A percentile compares a stretch with the other conserved stretches of the same genome.
These are phyloP conservation scores for Girardinus metallicus DNA, from an alignment of 2,797 vertebrate species.

Conservation along the genomic window DNA sequence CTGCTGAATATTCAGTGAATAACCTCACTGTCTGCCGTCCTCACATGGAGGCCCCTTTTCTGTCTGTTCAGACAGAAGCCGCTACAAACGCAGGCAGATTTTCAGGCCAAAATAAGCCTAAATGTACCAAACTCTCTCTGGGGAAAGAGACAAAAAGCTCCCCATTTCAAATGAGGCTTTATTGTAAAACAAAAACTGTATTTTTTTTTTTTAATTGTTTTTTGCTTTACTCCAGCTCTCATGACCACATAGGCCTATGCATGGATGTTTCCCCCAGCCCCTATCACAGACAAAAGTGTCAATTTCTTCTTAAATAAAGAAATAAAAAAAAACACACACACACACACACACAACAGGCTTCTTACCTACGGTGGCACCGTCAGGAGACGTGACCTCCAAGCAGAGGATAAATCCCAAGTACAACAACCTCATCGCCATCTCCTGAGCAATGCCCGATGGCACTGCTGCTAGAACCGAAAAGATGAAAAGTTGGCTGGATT, in stretches of 20 bases:
- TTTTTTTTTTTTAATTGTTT: conserved; percentile 24
- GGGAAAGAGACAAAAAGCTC: conserved; percentile 11
- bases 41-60: conserved; percentile 53
- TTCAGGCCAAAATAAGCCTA: conserved; percentile 39
- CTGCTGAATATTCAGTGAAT: conserved; percentile 64
- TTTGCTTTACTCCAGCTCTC: conserved; percentile 42
- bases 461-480: conserved; percentile 69
- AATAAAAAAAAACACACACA: conserved; percentile 18
- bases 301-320: conserved; percentile 51
- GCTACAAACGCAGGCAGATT: conserved; percentile 35
- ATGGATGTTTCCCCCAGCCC: conserved; percentile 51
- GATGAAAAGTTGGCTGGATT: conserved; percentile 74
- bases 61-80: conserved; percentile 57
- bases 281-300: conserved; percentile 43
- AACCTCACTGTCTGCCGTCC: conserved; percentile 56
- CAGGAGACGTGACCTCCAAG: conserved; percentile 71
- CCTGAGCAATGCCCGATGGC: conserved; percentile 77
- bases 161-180: conserved; percentile 5
- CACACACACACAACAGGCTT: conserved; percentile 60
- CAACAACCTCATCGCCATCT: conserved; percentile 80
- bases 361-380: conserved; percentile 79
- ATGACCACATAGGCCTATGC: conserved; percentile 58
- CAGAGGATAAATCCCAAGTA: conserved; percentile 79
- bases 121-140: conserved; percentile 39
- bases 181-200: conserved; percentile 25